Base-by-base conservation (phyloP, 2,113 vertebrate genomes). In the Tamias sibiricus region DNA sequence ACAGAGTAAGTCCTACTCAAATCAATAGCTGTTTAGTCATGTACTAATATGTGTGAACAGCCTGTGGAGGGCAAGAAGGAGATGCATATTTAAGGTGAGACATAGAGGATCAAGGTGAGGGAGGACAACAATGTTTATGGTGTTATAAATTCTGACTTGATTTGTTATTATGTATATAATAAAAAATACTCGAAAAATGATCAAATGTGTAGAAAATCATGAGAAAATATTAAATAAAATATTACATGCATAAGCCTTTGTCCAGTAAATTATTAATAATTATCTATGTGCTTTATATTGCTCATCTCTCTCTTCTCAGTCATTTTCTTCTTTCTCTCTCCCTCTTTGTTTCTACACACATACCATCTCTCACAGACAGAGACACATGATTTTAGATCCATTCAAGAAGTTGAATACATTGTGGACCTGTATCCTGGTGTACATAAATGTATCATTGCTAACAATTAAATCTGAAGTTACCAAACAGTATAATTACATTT, bases 81-180 rank as follows among this genome's bases (percentile, higher is more conserved):
- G 62, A 44, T 2, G 72, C 37, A 62, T 52, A 49, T 62, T 62
- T 83, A 74, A 26, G 30, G 3, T 42, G 40, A 47, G 40, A 6
- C 2, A 6, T 8, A 0, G 10, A 84, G 80, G 20, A 22, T 35
- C 22, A 2, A 0, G 0, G 28, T 47, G 16, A 28, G 16, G 44
- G 13, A 6, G 14, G 35, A 44, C 24, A 40, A 30, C 49, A 69
- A 44, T 32, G 2, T 69, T 59, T 84, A 26, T 1, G 57, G 12
- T 9, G 24, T 26, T 22, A 62, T 8, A 86, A 6, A 54, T 54
- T 86, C 19, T 71, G 16, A 9, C 40, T 94, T 8, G 0, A 54
- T 85, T 64, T 87, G 12, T 75, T 75, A 52, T 71, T 30, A 2
- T n/a, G 20, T n/a, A 26, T 40, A 19, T 22, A 24, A 1, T 20